Base-by-base conservation (phyloP, 1,140 invertebrate species). In the Dreissena polymorpha region DNA sequence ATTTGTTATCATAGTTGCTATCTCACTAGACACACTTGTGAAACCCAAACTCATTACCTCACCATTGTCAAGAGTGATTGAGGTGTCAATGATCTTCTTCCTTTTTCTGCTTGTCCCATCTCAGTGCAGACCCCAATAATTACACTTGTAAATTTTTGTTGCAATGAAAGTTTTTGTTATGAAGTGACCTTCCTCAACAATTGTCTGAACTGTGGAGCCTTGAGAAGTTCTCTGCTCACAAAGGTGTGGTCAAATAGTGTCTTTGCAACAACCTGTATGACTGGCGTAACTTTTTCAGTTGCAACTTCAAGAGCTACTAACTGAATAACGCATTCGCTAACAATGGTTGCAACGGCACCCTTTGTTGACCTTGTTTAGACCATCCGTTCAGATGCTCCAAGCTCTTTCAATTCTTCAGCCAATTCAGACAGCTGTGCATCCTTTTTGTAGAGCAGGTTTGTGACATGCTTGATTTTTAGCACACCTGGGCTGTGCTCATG, bases 151-250 rank as follows among this genome's bases (percentile, higher is more conserved):
- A 21, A 83, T 69, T 73, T n/a, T 50, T 51, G 77, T 49, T 5
- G 84, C 55, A 50, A 83, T 78, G 64, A 27, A 86, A 27, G 68
- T 70, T 70, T 86, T 82, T 55, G 84, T 78, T 10, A 78, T 13
- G 50, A 39, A 86, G 23, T 83, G 79, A n/a, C 84, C 84, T 70
- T 86, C 68, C 64, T 86, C 84, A 27, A 86, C 74, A 51, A 83
- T 86, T 23, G 53, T 55, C 23, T 78, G 74, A 16, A 79, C 64
- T 16, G 69, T 83, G 39, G 53, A 69, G 2, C 3, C 18, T 14
- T 63, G 8, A 64, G 74, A 18, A 78, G 55, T 13, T 74, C 63
- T 25, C 10, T 10, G 63, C 78, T 85, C 10, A 57, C 13, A 21
- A 77, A 68, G 0, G 71, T 49, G 39, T 55, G n/a, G 5, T 21